Percentiles rank a stretch among this genome's conserved stretches.
These are phyloP conservation scores for Oopsacas minuta DNA, from an alignment of 37 sponge, comb jelly and placozoan species.

Conservation along the genomic window DNA sequence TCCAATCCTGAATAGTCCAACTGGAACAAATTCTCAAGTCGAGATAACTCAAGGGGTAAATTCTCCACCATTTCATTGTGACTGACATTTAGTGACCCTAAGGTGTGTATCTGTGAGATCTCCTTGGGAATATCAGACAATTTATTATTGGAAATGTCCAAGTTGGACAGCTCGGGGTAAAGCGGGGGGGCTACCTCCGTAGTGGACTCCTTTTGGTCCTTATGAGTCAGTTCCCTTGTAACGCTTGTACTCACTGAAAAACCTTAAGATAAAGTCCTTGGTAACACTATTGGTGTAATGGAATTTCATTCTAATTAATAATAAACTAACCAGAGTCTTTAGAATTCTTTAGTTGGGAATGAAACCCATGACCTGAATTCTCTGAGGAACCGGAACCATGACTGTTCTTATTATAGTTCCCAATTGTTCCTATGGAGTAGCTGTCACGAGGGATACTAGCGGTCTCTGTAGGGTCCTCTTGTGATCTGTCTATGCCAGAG, in stretches of 20 bases:
- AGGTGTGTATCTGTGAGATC: conserved; percentile 31
- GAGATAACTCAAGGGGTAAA: conserved; percentile 57
- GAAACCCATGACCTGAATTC: background rate
- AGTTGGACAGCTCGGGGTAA: conserved; percentile 46
- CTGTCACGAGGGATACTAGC: background rate
- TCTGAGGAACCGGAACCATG: background rate
- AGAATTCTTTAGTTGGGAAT: background rate
- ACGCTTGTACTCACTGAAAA: background rate
- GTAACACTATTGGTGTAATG: too few species aligned
- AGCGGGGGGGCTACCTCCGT: conserved; percentile 29
- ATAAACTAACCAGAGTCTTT: background rate
- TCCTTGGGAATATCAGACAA: conserved; percentile 25
- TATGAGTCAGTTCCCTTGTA: background rate
- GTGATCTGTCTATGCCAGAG: background rate
- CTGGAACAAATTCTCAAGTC: conserved; percentile 54
- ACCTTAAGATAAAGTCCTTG: background rate
- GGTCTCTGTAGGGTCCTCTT: background rate
- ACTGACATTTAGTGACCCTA: conserved; percentile 46
- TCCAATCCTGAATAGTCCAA: conserved; percentile 58
- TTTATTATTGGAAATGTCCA: conserved; percentile 47
- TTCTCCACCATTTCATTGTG: conserved; percentile 49
- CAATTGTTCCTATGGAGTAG: background rate
- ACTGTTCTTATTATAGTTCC: conserved; percentile 18
- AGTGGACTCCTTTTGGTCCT: background rate
- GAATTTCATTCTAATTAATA: too few species aligned